Conservation (phyloP, 2,888 invertebrate genomes). For the Urechis unicinctus region DNA sequence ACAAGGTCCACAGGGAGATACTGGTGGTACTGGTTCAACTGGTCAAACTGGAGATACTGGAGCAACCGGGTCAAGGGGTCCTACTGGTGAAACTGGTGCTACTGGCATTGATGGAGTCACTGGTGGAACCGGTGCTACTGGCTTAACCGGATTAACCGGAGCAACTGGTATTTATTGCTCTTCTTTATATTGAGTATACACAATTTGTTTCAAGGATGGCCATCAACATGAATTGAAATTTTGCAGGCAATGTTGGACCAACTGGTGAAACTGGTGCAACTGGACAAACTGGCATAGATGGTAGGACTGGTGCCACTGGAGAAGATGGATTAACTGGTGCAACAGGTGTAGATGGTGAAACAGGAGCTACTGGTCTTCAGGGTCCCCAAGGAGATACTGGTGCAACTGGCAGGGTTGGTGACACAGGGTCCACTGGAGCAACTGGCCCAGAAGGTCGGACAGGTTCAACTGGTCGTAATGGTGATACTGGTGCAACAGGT, state of each 20-base stretch:
- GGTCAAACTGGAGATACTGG: slow-evolving; percentile 7
- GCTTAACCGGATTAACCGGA: slow-evolving; percentile 3
- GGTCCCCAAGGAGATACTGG: slow-evolving; percentile 9
- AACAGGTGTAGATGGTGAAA: slow-evolving; percentile 5
- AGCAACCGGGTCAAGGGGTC: slow-evolving; percentile 2
- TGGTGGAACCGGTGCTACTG: slow-evolving; percentile 10
- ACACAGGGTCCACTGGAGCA: slow-evolving; percentile 13
- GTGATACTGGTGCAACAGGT: slow-evolving; percentile 11
- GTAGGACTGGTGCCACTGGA: slow-evolving; percentile 39
- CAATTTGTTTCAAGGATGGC: too few relatives aligned
- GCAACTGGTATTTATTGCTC: not conserved
- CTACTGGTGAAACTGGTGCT: not conserved
- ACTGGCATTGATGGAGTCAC: slow-evolving; percentile 3
- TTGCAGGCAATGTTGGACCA: not conserved
- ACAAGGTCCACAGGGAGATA: slow-evolving; percentile 6
- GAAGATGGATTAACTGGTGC: slow-evolving; percentile 4
- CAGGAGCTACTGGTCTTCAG: slow-evolving; percentile 9
- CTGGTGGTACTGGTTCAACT: slow-evolving; percentile 4
- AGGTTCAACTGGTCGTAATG: slow-evolving; percentile 11
- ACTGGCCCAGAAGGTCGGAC: slow-evolving; percentile 10
- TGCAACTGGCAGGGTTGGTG: slow-evolving; percentile 15
- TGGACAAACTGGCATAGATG: slow-evolving; percentile 38
- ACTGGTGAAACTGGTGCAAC: slow-evolving; percentile 6
- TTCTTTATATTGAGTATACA: not conserved
- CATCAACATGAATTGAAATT: too few relatives aligned